Conservation (phyloP, 2,113 vertebrate genomes). For the Grallaria varia region DNA sequence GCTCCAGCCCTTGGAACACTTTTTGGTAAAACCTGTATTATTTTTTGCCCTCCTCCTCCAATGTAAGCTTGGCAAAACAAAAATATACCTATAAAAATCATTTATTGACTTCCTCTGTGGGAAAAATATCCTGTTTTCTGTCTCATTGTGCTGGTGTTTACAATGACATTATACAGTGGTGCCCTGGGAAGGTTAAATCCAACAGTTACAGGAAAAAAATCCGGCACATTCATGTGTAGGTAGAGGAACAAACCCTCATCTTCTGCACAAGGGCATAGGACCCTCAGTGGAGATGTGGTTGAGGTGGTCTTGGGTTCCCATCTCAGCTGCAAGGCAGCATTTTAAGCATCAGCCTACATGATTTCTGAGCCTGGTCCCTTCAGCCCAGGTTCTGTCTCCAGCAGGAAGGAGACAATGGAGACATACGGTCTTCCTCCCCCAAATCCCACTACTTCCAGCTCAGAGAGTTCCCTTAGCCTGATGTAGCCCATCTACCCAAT, state of each 20-base stretch:
- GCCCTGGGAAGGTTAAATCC: not conserved
- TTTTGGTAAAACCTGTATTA: not conserved
- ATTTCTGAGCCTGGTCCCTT: not conserved
- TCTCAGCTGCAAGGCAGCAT: not conserved
- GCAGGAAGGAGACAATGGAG: not conserved
- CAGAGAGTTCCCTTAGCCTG: not conserved
- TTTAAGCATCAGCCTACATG: not conserved
- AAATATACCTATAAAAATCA: not conserved
- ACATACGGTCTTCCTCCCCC: not conserved
- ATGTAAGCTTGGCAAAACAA: not conserved
- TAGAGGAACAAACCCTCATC: not conserved
- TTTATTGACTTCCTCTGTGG: not conserved
- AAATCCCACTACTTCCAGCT: not conserved
- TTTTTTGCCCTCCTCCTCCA: not conserved
- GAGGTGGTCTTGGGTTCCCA: not conserved
- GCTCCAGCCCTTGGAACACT: accelerated
- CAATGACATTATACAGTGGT: not conserved
- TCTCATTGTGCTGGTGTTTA: not conserved
- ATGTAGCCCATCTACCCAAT: not conserved
- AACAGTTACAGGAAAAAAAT: not conserved
- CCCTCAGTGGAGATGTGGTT: not conserved
- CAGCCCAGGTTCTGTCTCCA: not conserved
- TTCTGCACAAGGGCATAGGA: not conserved
- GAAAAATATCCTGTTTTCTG: not conserved
- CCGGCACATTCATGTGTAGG: not conserved